Evolutionary conservation across 2,113 vertebrate species (phyloP), one percentile per base, ranked within the genome.

Genomic region (Brachionichthys hirsutus): DNA sequence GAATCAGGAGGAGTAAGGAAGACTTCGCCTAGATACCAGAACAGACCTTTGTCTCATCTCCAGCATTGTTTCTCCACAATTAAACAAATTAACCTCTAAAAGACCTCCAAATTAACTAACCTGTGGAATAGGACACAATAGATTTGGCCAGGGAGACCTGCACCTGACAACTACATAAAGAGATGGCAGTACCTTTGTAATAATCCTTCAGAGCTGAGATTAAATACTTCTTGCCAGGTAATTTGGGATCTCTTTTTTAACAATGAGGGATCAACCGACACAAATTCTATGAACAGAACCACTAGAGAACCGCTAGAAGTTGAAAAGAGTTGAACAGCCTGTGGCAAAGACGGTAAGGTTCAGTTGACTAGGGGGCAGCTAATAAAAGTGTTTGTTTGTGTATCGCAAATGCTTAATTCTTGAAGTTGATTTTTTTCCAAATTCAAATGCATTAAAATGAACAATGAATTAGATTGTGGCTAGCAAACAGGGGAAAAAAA

Each of bases 11-110:
- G 57, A 72, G 63, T 41, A 30, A 35, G 51, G 66, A 59, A 45
- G 59, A 42, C 38, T 68, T 76, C 82, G 75, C 73, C 78, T 81
- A 79, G 82, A 78, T 84, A 87, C 77, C 77, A 75, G 74, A 81
- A 82, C 75, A 77, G 81, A 85, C 69, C 77, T 63, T 17, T 16
- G 65, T 75, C 77, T 78, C 16, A 49, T 64, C 75, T 83, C 61
- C 62, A 61, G 55, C 67, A 56, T 74, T 34, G 12, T 56, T 56
- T 72, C 59, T 78, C 54, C 53, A 72, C 42, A 54, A 72, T 80
- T 65, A 63, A 74, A 56, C 49, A 70, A 64, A 73, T 48, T 67
- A 73, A 69, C 47, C 24, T 51, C 45, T 70, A 16, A 53, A 55
- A 58, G 48, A 52, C 52, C 49, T 64, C 55, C 22, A 19, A n/a